Conservation (phyloP, 1,140 invertebrate species). For the Megalonaias nervosa region DNA sequence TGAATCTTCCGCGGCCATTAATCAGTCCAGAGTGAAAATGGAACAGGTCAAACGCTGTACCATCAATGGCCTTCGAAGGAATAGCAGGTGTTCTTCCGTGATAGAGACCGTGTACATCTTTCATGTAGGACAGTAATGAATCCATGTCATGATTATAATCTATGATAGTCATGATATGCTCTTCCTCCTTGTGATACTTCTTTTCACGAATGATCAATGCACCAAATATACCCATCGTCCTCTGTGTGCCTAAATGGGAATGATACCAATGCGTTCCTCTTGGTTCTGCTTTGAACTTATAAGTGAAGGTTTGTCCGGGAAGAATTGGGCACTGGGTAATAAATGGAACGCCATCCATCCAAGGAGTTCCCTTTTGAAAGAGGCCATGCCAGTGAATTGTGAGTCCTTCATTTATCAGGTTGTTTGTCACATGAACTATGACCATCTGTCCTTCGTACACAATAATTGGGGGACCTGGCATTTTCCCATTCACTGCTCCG, state of each 20-base stretch:
- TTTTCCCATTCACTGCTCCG: constrained; percentile 49
- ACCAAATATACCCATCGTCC: constrained; percentile 58
- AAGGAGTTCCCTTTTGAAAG: constrained; percentile 85
- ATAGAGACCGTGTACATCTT: constrained; percentile 50
- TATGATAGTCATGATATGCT: constrained; percentile 44
- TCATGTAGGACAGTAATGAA: constrained; percentile 41
- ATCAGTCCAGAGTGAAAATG: constrained; percentile 58
- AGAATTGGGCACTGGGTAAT: constrained; percentile 93
- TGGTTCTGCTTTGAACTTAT: constrained; percentile 75
- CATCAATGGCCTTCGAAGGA: constrained; percentile 35
- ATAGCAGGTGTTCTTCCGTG: constrained; percentile 28
- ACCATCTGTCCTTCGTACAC: constrained; percentile 89
- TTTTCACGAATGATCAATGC: constrained; percentile 55
- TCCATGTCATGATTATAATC: constrained; percentile 64
- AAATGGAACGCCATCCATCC: constrained; percentile 92
- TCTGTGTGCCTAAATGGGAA: constrained; percentile 60
- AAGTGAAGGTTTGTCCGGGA: constrained; percentile 87
- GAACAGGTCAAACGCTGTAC: constrained; percentile 44
- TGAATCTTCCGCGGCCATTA: constrained; percentile 60
- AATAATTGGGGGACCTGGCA: constrained; percentile 72
- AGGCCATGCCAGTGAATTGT: constrained; percentile 93
- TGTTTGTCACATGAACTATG: constrained; percentile 88
- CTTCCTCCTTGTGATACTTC: constrained; percentile 23
- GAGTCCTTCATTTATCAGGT: constrained; percentile 84
- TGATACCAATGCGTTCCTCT: constrained; percentile 68